A percentile compares a stretch with the other conserved stretches of the same genome.
phyloP scores from a whole-genome alignment of 2,113 vertebrate species.

The Paedocypris sp. region DNA sequence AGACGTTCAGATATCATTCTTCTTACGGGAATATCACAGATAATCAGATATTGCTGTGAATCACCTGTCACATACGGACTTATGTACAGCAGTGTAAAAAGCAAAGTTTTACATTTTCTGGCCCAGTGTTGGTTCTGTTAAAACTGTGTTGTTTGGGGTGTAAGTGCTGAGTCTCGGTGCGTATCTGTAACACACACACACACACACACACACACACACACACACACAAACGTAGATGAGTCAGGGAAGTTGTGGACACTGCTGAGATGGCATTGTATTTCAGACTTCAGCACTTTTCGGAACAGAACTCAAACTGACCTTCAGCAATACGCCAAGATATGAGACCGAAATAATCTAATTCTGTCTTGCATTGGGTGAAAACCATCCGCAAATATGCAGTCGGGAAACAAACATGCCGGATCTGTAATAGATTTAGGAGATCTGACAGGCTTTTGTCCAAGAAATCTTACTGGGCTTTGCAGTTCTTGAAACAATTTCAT shows the following conservation, averaged over 20 bases:
- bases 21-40: slow-evolving; percentile 10
- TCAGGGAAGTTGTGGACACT: slow-evolving; percentile 22
- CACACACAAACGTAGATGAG: neutral
- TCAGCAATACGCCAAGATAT: neutral
- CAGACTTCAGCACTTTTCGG: slow-evolving; percentile 22
- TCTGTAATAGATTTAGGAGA: too few species aligned
- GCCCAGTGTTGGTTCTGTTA: slow-evolving; percentile 9
- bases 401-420: too few species aligned
- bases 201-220: slow-evolving; percentile 1
- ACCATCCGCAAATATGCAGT: too few species aligned
- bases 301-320: slow-evolving; percentile 9
- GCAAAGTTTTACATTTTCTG: neutral
- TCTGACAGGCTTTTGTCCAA: too few species aligned
- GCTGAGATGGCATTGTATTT: slow-evolving; percentile 28
- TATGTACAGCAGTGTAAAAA: neutral
- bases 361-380: neutral
- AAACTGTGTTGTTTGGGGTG: slow-evolving; percentile 28
- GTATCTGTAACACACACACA: slow-evolving; percentile 20
- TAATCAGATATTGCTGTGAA: neutral
- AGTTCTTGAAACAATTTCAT: too few species aligned
- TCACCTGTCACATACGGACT: neutral
- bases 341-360: neutral
- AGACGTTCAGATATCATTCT: neutral
- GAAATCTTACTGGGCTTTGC: too few species aligned
- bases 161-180: slow-evolving; percentile 19